Conservation (phyloP, 2,888 invertebrate species). For the Chrysolina haemoptera region DNA sequence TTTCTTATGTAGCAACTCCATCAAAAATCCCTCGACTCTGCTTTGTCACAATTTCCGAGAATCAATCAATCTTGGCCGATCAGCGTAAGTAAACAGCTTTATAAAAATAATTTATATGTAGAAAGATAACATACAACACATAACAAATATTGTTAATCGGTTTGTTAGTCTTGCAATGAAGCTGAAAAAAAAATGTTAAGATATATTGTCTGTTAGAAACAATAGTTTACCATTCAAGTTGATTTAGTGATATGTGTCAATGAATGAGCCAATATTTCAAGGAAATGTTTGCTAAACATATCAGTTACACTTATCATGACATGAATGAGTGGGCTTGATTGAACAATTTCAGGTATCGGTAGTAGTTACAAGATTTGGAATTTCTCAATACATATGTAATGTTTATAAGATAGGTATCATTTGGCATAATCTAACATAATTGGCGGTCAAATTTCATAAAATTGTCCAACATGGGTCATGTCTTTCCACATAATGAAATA, state of each 20-base stretch:
- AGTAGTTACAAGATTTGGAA: neutral
- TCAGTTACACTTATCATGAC: neutral
- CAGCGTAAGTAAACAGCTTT: constrained; percentile 1
- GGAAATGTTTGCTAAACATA: neutral
- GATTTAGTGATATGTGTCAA: constrained; percentile 4
- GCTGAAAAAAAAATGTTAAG: constrained; percentile 22
- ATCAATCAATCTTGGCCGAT: constrained; percentile 7
- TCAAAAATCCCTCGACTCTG: neutral
- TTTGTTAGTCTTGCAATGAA: constrained; percentile 14
- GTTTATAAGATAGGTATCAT: too few species aligned
- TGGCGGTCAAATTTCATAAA: too few species aligned
- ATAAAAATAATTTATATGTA: neutral
- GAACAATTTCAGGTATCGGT: neutral
- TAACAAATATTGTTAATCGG: neutral
- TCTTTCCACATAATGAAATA: too few species aligned
- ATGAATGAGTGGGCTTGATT: neutral
- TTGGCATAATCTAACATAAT: too few species aligned
- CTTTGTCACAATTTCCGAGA: constrained; percentile 14
- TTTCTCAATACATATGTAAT: too few species aligned
- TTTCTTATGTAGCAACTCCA: too few species aligned
- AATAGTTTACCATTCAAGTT: neutral
- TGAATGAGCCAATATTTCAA: neutral
- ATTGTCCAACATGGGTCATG: too few species aligned
- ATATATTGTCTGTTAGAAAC: constrained; percentile 10
- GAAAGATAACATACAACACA: constrained; percentile 22